Evolutionary conservation across 2,113 vertebrate species (phyloP), one percentile per base, ranked within the genome.

Genomic region (Caranx melampygus): DNA sequence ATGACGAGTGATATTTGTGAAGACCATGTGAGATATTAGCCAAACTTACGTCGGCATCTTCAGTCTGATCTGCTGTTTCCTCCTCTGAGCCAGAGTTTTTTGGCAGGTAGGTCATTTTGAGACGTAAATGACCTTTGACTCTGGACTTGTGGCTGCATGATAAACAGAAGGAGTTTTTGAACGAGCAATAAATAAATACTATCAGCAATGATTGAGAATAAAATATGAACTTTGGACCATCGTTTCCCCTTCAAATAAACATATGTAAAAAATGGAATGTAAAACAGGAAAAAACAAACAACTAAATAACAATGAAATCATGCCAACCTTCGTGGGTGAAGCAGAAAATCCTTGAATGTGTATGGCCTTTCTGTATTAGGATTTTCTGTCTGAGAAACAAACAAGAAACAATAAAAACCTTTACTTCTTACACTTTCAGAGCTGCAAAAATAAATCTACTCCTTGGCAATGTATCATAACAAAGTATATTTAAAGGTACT

Each of bases 51-150:
- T 99, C 98, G 16, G 91, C 68, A 61, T 98, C 96, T 83, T 99
- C 98, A 2, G 92, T 92, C 87, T 96, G 97, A 77, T 98, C 96
- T 31, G 92, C 42, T 0, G 91, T 86, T 75, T 98, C 97, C 37
- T 98, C 98, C 88, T 96, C 97, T 63, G 96, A 95, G 26, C 94
- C 96, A 35, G 68, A 89, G 90, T 85, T 95, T 93, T 97, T 97
- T 79, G 98, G 98, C 64, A 99, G 91, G 68, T 99, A 99, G n/a
- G 97, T 97, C 97, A 99, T 99, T 95, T 99, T 99, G 81, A 99
- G 95, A 90, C 98, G 94, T 87, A 99, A 96, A 82, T 98, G 95
- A 87, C 98, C 98, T 94, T 98, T 99, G 81, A 99, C 97, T 92
- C 96, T 96, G 75, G 98, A 99, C 91, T 97, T 99, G 89, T 97